Conservation (phyloP, 2,797 vertebrate species). For the Neosilurus hyrtlii region DNA sequence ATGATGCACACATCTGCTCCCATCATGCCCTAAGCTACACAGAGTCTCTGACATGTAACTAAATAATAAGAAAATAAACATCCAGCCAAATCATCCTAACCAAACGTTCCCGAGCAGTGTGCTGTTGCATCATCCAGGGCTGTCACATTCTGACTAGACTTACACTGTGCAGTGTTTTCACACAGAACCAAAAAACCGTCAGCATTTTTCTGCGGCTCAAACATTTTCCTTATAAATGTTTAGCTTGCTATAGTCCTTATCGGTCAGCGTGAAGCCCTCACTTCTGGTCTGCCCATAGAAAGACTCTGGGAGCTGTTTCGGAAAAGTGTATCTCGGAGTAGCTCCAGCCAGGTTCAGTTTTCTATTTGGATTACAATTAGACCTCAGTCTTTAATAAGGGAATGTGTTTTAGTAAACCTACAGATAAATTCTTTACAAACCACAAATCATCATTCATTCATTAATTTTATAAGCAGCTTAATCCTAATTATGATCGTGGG, state of each 20-base stretch:
- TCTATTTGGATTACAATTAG: not conserved
- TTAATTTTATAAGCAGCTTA: no score
- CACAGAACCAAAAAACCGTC: conserved; percentile 7
- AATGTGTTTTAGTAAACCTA: not conserved
- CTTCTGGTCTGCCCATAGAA: not conserved
- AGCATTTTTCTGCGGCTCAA: no score
- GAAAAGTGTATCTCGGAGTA: not conserved
- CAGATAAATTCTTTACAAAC: not conserved
- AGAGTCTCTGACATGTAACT: not conserved
- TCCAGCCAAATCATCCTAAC: conserved; percentile 1
- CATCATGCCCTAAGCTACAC: not conserved
- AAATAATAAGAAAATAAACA: not conserved
- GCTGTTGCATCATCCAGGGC: conserved; percentile 5
- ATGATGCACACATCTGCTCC: not conserved
- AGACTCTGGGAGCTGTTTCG: not conserved
- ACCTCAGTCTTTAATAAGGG: not conserved
- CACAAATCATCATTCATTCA: not conserved
- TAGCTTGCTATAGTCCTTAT: not conserved
- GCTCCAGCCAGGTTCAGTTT: not conserved
- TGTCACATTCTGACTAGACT: not conserved
- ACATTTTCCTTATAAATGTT: not conserved
- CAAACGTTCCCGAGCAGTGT: not conserved
- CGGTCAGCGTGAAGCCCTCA: not conserved
- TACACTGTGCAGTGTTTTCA: not conserved
- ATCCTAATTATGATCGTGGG: no score